Evolutionary conservation across 2,888 invertebrate species (phyloP).

Genomic region (Cephus spinipes): DNA sequence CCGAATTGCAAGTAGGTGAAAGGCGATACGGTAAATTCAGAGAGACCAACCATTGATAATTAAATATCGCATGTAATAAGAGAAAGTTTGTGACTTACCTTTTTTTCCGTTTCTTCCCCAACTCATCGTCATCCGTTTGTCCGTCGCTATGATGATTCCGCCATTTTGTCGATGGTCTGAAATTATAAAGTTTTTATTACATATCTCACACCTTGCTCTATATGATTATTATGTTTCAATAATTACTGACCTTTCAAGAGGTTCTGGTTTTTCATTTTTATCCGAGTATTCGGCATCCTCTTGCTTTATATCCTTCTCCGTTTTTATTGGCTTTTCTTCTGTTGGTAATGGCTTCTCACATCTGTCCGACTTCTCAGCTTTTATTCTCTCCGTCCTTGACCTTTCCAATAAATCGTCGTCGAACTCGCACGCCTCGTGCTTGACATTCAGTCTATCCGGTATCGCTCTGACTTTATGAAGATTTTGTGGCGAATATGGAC

Average conservation of each 20-base stretch:
- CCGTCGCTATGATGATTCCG: constrained; percentile 55
- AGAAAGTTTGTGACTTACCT: constrained; percentile 35
- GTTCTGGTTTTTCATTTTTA: constrained; percentile 53
- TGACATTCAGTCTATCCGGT: constrained; percentile 69
- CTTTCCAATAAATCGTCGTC: constrained; percentile 57
- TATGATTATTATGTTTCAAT: background rate
- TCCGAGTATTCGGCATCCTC: constrained; percentile 59
- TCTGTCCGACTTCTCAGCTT: constrained; percentile 42
- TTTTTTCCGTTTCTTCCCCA: constrained; percentile 56
- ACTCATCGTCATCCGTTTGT: constrained; percentile 60
- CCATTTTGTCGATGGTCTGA: constrained; percentile 33
- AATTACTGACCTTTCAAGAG: constrained; percentile 51
- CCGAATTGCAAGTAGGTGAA: background rate
- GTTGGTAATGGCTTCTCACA: constrained; percentile 29
- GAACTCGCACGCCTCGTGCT: constrained; percentile 62
- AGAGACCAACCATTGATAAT: background rate
- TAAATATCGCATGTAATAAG: background rate
- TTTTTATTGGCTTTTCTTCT: constrained; percentile 51
- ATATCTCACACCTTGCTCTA: background rate
- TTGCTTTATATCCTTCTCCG: constrained; percentile 54
- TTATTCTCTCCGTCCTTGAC: constrained; percentile 30
- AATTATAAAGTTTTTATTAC: background rate
- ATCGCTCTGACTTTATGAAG: constrained; percentile 67
- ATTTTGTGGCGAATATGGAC: constrained; percentile 79
- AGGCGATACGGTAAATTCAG: background rate